Evolutionary conservation across 2,113 vertebrate species (phyloP).

Genomic region (Heloderma charlesbogerti): DNA sequence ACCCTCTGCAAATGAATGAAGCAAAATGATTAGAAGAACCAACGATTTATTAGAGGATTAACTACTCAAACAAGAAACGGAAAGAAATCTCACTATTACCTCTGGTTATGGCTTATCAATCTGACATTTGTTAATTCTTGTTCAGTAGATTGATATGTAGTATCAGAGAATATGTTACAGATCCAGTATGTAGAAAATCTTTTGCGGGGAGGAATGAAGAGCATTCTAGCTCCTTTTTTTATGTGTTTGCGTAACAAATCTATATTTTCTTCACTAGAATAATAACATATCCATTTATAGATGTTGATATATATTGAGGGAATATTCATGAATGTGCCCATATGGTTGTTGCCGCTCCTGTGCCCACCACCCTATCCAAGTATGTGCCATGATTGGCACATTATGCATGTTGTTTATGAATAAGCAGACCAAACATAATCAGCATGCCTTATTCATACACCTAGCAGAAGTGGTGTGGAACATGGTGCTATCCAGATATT

Average conservation of each 20-base stretch:
- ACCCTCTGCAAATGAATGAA: neutral
- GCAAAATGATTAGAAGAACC: neutral
- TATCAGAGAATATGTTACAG: neutral
- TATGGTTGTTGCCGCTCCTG: neutral
- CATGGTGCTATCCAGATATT: neutral
- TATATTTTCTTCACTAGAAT: no score
- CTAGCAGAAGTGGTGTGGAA: neutral
- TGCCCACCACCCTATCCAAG: neutral
- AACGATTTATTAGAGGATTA: conserved; percentile 20
- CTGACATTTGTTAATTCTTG: conserved; percentile 25
- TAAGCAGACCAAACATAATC: neutral
- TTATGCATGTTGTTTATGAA: neutral
- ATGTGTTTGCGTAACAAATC: neutral
- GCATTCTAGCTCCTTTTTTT: neutral
- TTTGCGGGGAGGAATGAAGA: neutral
- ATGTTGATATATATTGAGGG: neutral
- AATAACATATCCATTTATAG: no score
- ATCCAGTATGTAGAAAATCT: neutral
- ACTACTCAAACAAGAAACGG: conserved; percentile 1
- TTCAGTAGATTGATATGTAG: neutral
- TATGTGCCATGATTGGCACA: neutral
- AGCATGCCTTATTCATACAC: neutral
- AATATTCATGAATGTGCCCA: neutral
- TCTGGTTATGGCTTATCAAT: neutral
- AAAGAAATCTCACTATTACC: neutral